phyloP scores from a whole-genome alignment of 2,797 vertebrate genomes.

The Spheniscus humboldti region DNA sequence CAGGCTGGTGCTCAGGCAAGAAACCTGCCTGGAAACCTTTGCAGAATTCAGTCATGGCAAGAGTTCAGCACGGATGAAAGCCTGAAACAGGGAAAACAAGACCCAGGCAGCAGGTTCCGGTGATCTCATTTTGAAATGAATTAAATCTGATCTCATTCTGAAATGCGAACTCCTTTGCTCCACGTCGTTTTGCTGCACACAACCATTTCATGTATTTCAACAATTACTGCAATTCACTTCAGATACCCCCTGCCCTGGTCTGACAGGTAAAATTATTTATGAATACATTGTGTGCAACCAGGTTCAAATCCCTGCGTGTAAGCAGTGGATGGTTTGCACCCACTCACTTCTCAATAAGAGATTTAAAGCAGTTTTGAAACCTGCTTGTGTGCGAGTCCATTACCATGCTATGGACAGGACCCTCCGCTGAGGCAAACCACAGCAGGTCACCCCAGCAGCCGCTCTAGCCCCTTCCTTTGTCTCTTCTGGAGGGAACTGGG shows the following conservation, averaged over 20 bases:
- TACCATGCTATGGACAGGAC: fast-evolving
- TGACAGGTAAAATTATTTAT: not conserved
- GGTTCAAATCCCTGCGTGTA: fast-evolving
- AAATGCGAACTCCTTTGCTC: fast-evolving
- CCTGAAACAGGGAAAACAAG: not conserved
- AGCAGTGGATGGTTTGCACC: not conserved
- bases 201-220: fast-evolving
- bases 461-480: not conserved
- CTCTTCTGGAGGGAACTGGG: not conserved
- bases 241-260: not conserved
- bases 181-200: not conserved
- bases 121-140: not conserved
- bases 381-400: not conserved
- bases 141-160: not conserved
- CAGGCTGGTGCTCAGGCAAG: not conserved
- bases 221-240: not conserved
- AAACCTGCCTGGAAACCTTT: not conserved
- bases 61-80: not conserved
- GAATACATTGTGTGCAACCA: not conserved
- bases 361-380: not conserved
- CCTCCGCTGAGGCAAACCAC: not conserved
- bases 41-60: not conserved
- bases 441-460: not conserved
- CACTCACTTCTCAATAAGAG: fast-evolving
- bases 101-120: not conserved